Conservation (phyloP, 92 coral and sea anemone species). For the Zoanthus sansibaricus region DNA sequence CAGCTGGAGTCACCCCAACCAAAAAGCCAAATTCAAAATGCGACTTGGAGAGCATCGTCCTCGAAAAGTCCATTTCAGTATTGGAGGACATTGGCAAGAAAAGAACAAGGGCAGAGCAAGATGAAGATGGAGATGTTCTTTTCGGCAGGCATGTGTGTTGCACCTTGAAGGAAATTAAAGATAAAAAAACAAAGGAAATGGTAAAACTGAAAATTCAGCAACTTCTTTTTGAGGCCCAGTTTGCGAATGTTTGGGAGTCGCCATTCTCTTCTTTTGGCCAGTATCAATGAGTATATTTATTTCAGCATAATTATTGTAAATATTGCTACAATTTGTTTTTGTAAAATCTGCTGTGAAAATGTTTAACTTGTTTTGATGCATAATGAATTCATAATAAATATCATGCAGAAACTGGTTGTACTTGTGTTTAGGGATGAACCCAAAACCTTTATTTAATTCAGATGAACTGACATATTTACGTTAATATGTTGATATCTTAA, state of each 20-base stretch:
- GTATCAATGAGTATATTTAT: neutral
- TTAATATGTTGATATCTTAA: neutral
- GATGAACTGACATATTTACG: neutral
- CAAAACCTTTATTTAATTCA: neutral
- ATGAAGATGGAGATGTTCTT: constrained; percentile 62
- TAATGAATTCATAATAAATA: neutral
- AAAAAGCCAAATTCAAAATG: constrained; percentile 9
- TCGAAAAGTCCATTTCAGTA: constrained; percentile 49
- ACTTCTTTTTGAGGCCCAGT: constrained; percentile 72
- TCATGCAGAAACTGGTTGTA: neutral
- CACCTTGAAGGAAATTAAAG: constrained; percentile 64
- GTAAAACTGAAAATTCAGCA: constrained; percentile 68
- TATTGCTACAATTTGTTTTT: neutral
- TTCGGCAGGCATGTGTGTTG: constrained; percentile 74
- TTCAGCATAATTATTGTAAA: neutral
- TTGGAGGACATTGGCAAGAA: constrained; percentile 56
- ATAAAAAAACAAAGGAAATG: constrained; percentile 52
- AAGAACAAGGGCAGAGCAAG: constrained; percentile 14
- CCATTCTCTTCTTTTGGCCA: constrained; percentile 37
- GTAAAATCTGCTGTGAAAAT: neutral
- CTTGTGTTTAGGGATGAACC: neutral
- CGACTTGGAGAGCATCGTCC: constrained; percentile 47
- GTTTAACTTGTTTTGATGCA: neutral
- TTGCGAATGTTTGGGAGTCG: constrained; percentile 41
- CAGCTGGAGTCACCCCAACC: neutral